Conservation (phyloP, 2,113 vertebrate genomes). For the Zapornia atra region DNA sequence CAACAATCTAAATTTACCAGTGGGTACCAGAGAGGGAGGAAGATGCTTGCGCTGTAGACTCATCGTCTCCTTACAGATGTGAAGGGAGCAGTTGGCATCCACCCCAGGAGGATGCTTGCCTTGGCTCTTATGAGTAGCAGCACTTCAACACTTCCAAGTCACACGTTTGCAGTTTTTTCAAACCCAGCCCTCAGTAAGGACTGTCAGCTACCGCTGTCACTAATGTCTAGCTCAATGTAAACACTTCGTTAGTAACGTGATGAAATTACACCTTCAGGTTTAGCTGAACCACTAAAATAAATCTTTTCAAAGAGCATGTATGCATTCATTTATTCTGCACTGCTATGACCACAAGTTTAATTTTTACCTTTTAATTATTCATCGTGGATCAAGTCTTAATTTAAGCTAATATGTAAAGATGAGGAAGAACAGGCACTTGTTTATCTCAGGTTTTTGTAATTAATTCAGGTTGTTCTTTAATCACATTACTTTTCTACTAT, state of each 20-base stretch:
- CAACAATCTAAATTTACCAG: accelerated
- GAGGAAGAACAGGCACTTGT: background rate
- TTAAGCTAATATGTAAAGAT: slow-evolving; percentile 9
- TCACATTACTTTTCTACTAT: background rate
- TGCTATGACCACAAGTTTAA: background rate
- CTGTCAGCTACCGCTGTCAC: background rate
- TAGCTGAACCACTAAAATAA: background rate
- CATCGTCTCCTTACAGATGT: background rate
- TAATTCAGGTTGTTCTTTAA: slow-evolving; percentile 40
- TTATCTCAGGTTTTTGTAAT: slow-evolving; percentile 10
- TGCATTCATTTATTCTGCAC: background rate
- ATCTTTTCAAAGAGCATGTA: background rate
- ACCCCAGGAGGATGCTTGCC: background rate
- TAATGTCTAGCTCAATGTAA: slow-evolving; percentile 3
- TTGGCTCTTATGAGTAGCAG: background rate
- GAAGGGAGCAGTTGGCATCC: background rate
- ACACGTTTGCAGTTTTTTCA: background rate
- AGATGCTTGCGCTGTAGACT: background rate
- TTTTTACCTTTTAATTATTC: slow-evolving; percentile 43
- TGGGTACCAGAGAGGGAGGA: background rate
- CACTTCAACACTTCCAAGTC: background rate
- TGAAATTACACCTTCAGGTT: background rate
- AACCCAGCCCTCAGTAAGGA: background rate
- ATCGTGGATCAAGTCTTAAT: background rate
- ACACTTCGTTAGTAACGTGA: background rate